phyloP scores from a whole-genome alignment of 1,140 invertebrate species.

The Lutraria rhynchaena region DNA sequence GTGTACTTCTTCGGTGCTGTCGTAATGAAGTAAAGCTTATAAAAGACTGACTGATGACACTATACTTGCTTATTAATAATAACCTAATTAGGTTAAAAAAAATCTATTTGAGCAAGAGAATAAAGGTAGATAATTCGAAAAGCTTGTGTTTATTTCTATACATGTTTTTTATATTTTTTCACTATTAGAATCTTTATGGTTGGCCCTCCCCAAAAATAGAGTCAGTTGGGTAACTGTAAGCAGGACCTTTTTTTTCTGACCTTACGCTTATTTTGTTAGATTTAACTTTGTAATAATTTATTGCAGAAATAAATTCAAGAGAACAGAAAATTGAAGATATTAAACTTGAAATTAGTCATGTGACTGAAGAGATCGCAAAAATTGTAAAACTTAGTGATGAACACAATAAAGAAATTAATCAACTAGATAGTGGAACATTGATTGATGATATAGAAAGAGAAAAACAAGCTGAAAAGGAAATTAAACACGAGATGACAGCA shows the following conservation, averaged over 20 bases:
- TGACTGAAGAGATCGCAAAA: constrained; percentile 91
- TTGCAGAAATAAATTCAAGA: constrained; percentile 93
- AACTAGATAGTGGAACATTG: constrained; percentile 89
- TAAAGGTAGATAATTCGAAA: no score
- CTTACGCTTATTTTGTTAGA: not conserved
- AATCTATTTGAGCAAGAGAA: no score
- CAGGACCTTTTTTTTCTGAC: not conserved
- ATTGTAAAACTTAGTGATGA: constrained; percentile 85
- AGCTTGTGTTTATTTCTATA: no score
- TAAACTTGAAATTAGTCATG: constrained; percentile 90
- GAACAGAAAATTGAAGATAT: constrained; percentile 93
- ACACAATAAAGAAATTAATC: constrained; percentile 93
- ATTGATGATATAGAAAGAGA: constrained; percentile 75
- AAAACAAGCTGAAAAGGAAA: constrained; percentile 76
- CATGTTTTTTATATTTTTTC: no score
- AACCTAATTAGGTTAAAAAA: no score
- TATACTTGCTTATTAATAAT: no score
- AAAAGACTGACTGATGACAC: no score
- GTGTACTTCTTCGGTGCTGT: no score
- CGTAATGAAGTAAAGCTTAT: no score
- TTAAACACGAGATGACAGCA: constrained; percentile 88
- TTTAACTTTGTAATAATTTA: not conserved
- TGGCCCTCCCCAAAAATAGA: no score
- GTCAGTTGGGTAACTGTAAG: no score
- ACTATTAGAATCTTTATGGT: no score